phyloP scores from a whole-genome alignment of 2,797 vertebrate species.

The Lithobates sylvaticus region DNA sequence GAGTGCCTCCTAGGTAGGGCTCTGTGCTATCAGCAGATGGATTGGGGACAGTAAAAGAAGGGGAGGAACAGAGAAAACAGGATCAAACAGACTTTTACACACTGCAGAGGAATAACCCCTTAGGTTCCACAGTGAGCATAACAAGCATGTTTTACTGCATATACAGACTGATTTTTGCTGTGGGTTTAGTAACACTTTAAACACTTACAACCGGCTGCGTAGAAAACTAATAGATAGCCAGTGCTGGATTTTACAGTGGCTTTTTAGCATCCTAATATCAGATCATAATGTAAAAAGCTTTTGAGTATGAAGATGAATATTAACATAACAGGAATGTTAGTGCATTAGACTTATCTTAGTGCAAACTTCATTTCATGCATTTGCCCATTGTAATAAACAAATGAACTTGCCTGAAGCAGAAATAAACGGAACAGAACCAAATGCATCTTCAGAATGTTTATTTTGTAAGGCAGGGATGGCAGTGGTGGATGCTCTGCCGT shows the following conservation, averaged over 20 bases:
- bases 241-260: not conserved
- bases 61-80: too few species aligned
- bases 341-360: conserved; percentile 1
- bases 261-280: too few species aligned
- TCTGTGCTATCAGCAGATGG: too few species aligned
- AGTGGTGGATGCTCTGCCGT: conserved; percentile 82
- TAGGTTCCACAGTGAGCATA: too few species aligned
- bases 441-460: conserved; percentile 88
- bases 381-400: conserved; percentile 51
- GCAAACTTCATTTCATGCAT: conserved; percentile 56
- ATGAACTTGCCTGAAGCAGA: conserved; percentile 95
- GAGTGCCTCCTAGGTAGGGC: too few species aligned
- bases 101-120: too few species aligned
- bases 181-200: too few species aligned
- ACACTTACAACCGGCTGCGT: too few species aligned
- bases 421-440: conserved; percentile 95
- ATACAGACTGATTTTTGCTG: too few species aligned
- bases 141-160: too few species aligned
- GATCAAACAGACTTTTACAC: too few species aligned
- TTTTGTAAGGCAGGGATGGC: conserved; percentile 77
- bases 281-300: not conserved
- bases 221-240: not conserved
- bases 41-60: too few species aligned
- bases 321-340: not conserved
- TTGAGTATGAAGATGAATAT: not conserved